Evolutionary conservation across 2,888 invertebrate species (phyloP).

Genomic region (Invenusta paracnida): DNA sequence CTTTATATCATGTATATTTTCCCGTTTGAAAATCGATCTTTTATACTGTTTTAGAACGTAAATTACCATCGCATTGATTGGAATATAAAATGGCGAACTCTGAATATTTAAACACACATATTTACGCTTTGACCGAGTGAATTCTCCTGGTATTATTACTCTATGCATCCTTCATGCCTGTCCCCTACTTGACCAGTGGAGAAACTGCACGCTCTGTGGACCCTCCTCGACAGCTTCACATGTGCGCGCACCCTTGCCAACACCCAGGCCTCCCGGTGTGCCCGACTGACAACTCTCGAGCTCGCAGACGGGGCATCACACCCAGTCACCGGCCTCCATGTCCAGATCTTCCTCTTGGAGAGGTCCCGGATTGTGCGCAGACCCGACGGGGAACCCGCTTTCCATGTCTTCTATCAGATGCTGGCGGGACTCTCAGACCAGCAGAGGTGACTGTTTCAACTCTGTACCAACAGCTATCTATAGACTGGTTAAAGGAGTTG

Average conservation of each 20-base stretch:
- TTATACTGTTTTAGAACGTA: no score
- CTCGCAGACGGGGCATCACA: slow-evolving; percentile 70
- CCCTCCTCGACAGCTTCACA: slow-evolving; percentile 81
- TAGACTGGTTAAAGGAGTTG: no score
- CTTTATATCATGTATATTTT: no score
- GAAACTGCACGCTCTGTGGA: slow-evolving; percentile 75
- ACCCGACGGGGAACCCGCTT: slow-evolving; percentile 70
- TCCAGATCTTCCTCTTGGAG: slow-evolving; percentile 72
- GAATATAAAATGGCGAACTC: no score
- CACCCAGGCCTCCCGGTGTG: slow-evolving; percentile 79
- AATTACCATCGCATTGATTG: no score
- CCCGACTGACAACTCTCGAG: slow-evolving; percentile 82
- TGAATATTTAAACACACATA: no score
- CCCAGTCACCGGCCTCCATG: slow-evolving; percentile 36
- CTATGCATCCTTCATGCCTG: background rate
- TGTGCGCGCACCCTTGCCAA: slow-evolving; percentile 80
- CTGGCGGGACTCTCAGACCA: slow-evolving; percentile 71
- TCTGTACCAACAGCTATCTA: no score
- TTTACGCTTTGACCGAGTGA: no score
- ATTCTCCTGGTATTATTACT: no score
- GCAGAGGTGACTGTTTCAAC: slow-evolving; percentile 65
- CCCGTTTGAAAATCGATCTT: no score
- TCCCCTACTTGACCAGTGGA: slow-evolving; percentile 71
- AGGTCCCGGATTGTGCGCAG: slow-evolving; percentile 70
- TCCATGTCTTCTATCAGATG: slow-evolving; percentile 70